Conservation (phyloP, 2,888 invertebrate species). For the Anorthoa munda region DNA sequence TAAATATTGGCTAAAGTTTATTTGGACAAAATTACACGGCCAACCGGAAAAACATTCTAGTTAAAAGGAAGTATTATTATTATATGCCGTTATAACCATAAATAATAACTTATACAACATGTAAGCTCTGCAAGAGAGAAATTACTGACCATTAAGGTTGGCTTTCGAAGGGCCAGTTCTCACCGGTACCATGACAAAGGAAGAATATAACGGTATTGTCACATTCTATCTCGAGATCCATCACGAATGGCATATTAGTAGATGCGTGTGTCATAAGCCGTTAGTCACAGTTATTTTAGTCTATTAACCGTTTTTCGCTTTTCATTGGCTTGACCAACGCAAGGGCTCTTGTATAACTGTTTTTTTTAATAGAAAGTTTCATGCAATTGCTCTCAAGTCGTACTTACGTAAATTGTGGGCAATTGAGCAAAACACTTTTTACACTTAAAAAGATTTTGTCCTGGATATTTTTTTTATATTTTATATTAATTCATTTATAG, state of each 20-base stretch:
- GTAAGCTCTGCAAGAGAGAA: neutral
- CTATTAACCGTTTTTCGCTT: slow-evolving; percentile 35
- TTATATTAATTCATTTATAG: too few species aligned
- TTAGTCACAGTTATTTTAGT: slow-evolving; percentile 42
- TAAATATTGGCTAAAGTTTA: neutral
- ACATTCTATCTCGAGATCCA: slow-evolving; percentile 18
- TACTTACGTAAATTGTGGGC: neutral
- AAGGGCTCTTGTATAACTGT: slow-evolving; percentile 42
- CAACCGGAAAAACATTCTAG: too few species aligned
- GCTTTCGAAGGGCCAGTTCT: neutral
- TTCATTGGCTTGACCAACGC: slow-evolving; percentile 28
- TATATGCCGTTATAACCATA: neutral
- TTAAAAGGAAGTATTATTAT: too few species aligned
- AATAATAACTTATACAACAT: too few species aligned
- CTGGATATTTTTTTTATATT: too few species aligned
- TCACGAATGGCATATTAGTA: slow-evolving; percentile 16
- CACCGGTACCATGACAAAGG: slow-evolving; percentile 1
- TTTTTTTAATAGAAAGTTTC: slow-evolving; percentile 34
- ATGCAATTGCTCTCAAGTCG: neutral
- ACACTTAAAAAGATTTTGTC: neutral
- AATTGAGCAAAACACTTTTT: neutral
- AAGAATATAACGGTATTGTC: neutral
- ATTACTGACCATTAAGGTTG: neutral
- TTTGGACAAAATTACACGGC: too few species aligned
- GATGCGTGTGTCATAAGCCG: slow-evolving; percentile 30